A percentile compares a stretch with the other conserved stretches of the same genome.
Evolutionary conservation across 2,888 invertebrate species (phyloP).

Genomic region (Lithodes maja): DNA sequence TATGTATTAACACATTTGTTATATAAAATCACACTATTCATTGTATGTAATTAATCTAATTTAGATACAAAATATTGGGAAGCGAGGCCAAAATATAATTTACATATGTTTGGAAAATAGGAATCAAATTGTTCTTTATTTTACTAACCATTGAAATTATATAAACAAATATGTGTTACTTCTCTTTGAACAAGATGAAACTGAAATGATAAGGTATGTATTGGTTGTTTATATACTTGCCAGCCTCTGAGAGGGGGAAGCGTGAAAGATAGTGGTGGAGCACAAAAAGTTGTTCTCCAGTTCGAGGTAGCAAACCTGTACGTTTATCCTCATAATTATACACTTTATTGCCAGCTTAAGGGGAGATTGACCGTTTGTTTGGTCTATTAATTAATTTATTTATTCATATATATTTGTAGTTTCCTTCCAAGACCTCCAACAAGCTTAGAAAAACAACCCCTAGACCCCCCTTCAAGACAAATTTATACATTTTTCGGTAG

Average conservation of each 20-base stretch:
- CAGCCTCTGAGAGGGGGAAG: background rate
- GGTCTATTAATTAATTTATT: too few relatives aligned
- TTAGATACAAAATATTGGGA: too few relatives aligned
- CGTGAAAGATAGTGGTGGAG: conserved; percentile 5
- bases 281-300: background rate
- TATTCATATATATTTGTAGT: too few relatives aligned
- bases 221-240: background rate
- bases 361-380: too few relatives aligned
- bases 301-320: background rate
- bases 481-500: too few relatives aligned
- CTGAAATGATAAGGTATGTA: background rate
- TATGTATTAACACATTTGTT: background rate
- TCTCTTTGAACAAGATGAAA: background rate
- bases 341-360: background rate
- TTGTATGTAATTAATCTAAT: background rate
- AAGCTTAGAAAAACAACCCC: too few relatives aligned
- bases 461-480: too few relatives aligned
- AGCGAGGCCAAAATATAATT: too few relatives aligned
- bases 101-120: too few relatives aligned
- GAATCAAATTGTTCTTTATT: too few relatives aligned
- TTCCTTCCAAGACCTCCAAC: too few relatives aligned
- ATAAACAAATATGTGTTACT: background rate
- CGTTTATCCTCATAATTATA: conserved; percentile 4
- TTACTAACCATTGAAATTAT: background rate
- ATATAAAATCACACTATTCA: background rate